Percentiles rank a stretch among this genome's conserved stretches.
These are phyloP conservation scores for Procapra przewalskii DNA, from an alignment of 2,113 vertebrate genomes.

Conservation along the genomic window DNA sequence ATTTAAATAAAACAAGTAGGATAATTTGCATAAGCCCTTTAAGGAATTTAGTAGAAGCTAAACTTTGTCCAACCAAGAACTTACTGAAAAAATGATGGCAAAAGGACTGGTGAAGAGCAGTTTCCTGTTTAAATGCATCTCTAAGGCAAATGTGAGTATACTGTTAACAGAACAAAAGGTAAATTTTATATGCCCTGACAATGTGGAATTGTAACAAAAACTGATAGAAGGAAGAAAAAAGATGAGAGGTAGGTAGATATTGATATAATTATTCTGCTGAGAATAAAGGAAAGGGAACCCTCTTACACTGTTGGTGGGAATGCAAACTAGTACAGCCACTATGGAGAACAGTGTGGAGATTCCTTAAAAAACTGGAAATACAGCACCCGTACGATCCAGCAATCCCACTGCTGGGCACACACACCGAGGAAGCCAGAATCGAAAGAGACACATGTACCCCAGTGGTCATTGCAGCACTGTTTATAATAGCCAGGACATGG, in stretches of 20 bases:
- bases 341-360: background rate
- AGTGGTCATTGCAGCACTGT: rapidly evolving
- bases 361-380: background rate
- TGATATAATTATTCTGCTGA: background rate
- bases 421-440: background rate
- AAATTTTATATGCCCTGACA: background rate
- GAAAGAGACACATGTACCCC: rapidly evolving
- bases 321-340: background rate
- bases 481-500: background rate
- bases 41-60: background rate
- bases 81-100: background rate
- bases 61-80: background rate
- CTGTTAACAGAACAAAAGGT: background rate
- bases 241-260: background rate
- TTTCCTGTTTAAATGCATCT: background rate
- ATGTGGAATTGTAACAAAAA: background rate
- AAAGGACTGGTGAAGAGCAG: background rate
- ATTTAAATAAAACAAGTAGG: background rate
- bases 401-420: background rate
- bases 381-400: rapidly evolving
- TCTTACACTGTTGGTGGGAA: background rate
- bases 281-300: background rate
- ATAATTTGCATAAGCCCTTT: background rate
- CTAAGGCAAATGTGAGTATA: background rate
- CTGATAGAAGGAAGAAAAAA: background rate